These are phyloP conservation scores for Drosophila setosimentum DNA, from an alignment of 2,888 invertebrate genomes.

Conservation along the genomic window DNA sequence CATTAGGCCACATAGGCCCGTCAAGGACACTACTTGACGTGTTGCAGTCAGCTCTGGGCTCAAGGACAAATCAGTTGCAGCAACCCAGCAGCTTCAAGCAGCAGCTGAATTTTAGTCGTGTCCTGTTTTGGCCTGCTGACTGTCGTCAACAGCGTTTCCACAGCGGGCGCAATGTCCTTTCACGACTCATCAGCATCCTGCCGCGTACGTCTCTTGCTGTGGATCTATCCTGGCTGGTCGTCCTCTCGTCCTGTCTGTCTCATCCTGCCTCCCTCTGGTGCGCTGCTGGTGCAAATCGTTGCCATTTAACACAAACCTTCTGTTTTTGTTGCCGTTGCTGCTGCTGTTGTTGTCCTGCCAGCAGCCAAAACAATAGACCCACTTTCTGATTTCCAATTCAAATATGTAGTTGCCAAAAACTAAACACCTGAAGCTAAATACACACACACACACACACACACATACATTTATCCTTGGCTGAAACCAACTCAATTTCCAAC, in stretches of 20 bases:
- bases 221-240: constrained; percentile 42
- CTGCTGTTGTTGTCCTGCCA: constrained; percentile 35
- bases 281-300: constrained; percentile 77
- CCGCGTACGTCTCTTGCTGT: constrained; percentile 49
- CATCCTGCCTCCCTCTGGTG: constrained; percentile 59
- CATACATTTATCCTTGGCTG: background rate
- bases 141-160: constrained; percentile 58
- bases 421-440: constrained; percentile 49
- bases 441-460: background rate
- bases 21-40: constrained; percentile 33
- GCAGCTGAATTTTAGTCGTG: constrained; percentile 33
- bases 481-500: background rate
- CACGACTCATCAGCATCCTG: constrained; percentile 69
- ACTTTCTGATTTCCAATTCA: constrained; percentile 35
- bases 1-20: constrained; percentile 41
- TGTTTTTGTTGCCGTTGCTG: constrained; percentile 29
- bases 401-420: constrained; percentile 28
- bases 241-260: constrained; percentile 5
- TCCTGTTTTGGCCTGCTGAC: constrained; percentile 49
- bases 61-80: constrained; percentile 17
- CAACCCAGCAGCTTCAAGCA: background rate
- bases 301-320: constrained; percentile 69
- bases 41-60: background rate
- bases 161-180: constrained; percentile 74
- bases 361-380: constrained; percentile 40